Base-by-base conservation (phyloP, 2,113 vertebrate species). In the Solea senegalensis region DNA sequence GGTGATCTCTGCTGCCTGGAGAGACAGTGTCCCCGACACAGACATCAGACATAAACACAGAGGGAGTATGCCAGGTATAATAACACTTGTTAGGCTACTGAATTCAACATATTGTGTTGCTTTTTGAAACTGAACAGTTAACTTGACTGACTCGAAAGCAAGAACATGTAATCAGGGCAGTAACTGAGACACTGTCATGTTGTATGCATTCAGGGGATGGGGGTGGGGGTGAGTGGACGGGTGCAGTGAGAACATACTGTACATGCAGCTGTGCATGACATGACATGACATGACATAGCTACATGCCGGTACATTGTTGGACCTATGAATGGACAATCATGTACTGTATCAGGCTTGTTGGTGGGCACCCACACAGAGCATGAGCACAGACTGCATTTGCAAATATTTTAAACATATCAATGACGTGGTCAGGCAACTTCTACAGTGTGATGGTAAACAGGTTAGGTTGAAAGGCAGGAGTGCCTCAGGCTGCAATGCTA, bases 301-400 rank as follows among this genome's bases (percentile, higher is more conserved):
- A 52, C 84, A 79, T 82, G 59, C 26, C 76, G 82, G 57, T 16
- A 39, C 49, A 51, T 26, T 59, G 67, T 67, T 9, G 11, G 50
- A 71, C 73, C 44, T 16, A 43, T 89, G 82, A 91, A 85, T 87
- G 39, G 64, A 91, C 86, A 90, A 88, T 88, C 52, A 70, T 15
- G 9, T 64, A 15, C 73, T 85, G 78, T 89, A 76, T 82, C 62
- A 62, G 28, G 53, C 52, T 54, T 56, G 44, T 46, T 52, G 39
- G 16, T 59, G 40, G 78, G 71, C 1, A 39, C 55, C 7, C 59
- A 8, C 56, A 34, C 56, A 45, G 43, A 12, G 48, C 40, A 15
- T 64, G 28, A 71, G 70, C 51, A 78, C 21, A 46, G 13, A 50
- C 28, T 50, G 10, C 59, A 74, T 70, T 61, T 72, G 52, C 64